Conservation (phyloP, 2,113 vertebrate genomes). For the Nerophis lumbriciformis region DNA sequence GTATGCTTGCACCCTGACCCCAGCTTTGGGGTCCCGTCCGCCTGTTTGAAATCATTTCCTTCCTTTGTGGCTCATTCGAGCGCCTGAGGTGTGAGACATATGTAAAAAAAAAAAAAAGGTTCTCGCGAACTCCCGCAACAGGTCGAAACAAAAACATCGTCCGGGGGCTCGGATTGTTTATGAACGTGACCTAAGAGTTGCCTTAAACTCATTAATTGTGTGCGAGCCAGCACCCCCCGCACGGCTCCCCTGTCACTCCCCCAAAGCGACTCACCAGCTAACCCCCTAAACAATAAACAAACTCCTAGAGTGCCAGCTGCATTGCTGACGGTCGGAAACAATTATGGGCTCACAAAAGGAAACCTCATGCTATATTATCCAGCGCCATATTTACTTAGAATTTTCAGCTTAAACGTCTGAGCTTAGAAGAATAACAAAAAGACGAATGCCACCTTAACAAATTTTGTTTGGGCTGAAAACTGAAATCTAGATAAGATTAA, state of each 20-base stretch:
- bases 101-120: constrained; percentile 11
- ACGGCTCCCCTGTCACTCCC: constrained; percentile 19
- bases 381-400: constrained; percentile 32
- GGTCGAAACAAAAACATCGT: constrained; percentile 28
- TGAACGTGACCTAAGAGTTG: neutral
- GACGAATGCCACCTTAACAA: too few species aligned
- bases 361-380: constrained; percentile 38
- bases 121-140: constrained; percentile 39
- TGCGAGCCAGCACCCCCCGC: constrained; percentile 18
- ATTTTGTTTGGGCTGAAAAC: too few species aligned
- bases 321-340: constrained; percentile 66
- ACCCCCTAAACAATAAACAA: constrained; percentile 53
- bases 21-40: constrained; percentile 51
- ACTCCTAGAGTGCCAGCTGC: constrained; percentile 30
- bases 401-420: constrained; percentile 53
- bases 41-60: constrained; percentile 60
- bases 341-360: constrained; percentile 52
- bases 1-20: constrained; percentile 57
- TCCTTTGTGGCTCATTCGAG: constrained; percentile 49
- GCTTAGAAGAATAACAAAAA: neutral
- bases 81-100: constrained; percentile 33
- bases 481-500: too few species aligned
- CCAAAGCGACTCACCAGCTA: constrained; percentile 16
- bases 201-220: constrained; percentile 19
- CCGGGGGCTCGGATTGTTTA: neutral